Percentiles rank a stretch among this genome's conserved stretches.
These are phyloP conservation scores for Drosophila santomea DNA, from an alignment of 1,140 invertebrate genomes.

Conservation along the genomic window DNA sequence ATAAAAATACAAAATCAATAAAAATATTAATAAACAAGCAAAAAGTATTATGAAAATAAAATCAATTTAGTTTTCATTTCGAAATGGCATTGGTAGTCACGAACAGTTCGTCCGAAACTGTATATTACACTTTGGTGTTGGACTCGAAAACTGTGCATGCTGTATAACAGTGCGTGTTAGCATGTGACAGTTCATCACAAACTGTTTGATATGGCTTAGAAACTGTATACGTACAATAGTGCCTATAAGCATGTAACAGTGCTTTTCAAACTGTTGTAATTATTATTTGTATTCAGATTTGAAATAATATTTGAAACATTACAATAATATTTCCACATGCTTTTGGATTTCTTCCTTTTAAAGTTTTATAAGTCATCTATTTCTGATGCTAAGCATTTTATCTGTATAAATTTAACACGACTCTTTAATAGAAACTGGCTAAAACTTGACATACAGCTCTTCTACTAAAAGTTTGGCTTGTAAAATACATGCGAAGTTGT, in stretches of 20 bases:
- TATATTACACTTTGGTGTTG: neutral
- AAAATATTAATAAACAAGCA: slow-evolving; percentile 74
- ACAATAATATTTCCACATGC: too few relatives aligned
- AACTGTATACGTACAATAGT: neutral
- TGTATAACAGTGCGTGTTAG: neutral
- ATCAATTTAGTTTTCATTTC: neutral
- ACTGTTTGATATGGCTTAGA: too few relatives aligned
- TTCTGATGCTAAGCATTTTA: too few relatives aligned
- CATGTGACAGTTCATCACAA: neutral
- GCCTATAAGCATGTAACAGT: neutral
- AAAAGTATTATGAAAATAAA: slow-evolving; percentile 75
- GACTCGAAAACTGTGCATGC: neutral
- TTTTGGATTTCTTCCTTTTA: too few relatives aligned
- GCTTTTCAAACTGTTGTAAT: neutral
- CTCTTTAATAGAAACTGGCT: too few relatives aligned
- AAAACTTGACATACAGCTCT: too few relatives aligned
- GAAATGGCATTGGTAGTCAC: neutral
- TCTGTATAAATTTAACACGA: too few relatives aligned
- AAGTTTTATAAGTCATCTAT: too few relatives aligned
- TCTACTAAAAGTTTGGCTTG: too few relatives aligned
- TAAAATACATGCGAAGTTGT: neutral
- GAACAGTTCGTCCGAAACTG: neutral
- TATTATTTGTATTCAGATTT: too few relatives aligned
- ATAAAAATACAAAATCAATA: slow-evolving; percentile 74
- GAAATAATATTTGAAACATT: too few relatives aligned